Percentiles rank a stretch among this genome's conserved stretches.
These are phyloP conservation scores for Lacerta agilis DNA, from an alignment of 2,797 vertebrate species.

Conservation along the genomic window DNA sequence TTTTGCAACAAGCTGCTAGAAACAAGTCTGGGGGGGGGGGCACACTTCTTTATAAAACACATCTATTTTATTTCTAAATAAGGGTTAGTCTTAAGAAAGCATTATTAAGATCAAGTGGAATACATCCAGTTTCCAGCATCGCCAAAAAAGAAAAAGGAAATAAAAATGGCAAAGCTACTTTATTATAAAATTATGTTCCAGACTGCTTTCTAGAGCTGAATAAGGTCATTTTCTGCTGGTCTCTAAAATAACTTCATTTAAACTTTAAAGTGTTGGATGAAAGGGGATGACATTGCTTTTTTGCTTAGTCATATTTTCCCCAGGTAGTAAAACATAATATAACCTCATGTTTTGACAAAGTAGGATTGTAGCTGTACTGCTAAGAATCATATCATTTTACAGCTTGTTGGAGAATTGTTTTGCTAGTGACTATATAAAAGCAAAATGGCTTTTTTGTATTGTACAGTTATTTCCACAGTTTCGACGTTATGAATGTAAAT, in stretches of 20 bases:
- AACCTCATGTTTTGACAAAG: slow-evolving; percentile 30
- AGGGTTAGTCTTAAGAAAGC: slow-evolving; percentile 25
- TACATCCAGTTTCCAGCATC: slow-evolving; percentile 30
- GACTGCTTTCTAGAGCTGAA: slow-evolving; percentile 39
- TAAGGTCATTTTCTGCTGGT: slow-evolving; percentile 28
- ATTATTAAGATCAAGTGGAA: slow-evolving; percentile 52
- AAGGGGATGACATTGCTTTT: neutral
- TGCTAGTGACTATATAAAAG: slow-evolving; percentile 1
- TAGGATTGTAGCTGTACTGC: neutral
- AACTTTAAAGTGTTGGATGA: neutral
- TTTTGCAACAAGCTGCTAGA: slow-evolving; percentile 62
- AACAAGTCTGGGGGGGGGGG: slow-evolving; percentile 64
- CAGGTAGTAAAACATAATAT: slow-evolving; percentile 12
- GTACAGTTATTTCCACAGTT: slow-evolving; percentile 11
- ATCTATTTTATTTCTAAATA: slow-evolving; percentile 38
- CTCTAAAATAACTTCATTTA: slow-evolving; percentile 18
- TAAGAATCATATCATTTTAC: slow-evolving; percentile 13
- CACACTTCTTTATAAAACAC: slow-evolving; percentile 40
- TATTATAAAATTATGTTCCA: slow-evolving; percentile 26
- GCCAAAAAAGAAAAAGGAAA: slow-evolving; percentile 18
- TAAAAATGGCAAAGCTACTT: slow-evolving; percentile 30
- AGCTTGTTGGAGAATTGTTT: slow-evolving; percentile 36
- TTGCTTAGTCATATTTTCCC: neutral
- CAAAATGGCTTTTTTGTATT: neutral
- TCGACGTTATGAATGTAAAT: neutral